Conservation (phyloP, 2,888 invertebrate species). For the Abscondita cerata region DNA sequence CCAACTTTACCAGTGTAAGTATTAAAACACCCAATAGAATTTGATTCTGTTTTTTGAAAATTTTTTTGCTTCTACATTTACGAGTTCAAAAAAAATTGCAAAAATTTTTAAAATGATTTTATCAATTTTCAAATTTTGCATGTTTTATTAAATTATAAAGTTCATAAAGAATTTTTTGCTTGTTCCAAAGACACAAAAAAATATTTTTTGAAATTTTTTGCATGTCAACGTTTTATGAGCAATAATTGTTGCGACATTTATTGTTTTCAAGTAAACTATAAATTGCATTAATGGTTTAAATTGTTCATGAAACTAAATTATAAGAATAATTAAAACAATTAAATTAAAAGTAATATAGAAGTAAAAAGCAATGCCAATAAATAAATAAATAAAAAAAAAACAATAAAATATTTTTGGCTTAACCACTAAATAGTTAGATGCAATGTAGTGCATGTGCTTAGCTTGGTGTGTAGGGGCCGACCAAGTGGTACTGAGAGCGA, state of each 20-base stretch:
- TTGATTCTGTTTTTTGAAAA: neutral
- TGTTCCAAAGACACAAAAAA: no score
- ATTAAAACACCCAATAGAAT: slow-evolving; percentile 20
- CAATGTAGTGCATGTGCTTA: slow-evolving; percentile 60
- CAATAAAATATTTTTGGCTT: neutral
- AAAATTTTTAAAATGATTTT: no score
- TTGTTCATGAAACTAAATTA: no score
- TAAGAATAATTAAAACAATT: no score
- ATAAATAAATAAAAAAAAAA: neutral
- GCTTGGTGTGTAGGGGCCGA: slow-evolving; percentile 63
- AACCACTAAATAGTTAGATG: slow-evolving; percentile 21
- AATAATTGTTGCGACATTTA: no score
- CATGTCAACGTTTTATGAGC: slow-evolving; percentile 7
- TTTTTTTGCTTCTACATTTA: neutral
- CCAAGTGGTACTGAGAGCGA: slow-evolving; percentile 77
- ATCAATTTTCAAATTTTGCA: no score
- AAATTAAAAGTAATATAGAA: no score
- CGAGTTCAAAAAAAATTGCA: neutral
- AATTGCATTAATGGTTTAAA: no score
- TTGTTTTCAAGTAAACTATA: no score
- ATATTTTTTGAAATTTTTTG: slow-evolving; percentile 19
- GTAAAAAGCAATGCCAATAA: no score
- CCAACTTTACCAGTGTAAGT: slow-evolving; percentile 68
- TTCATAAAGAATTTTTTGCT: slow-evolving; percentile 19
- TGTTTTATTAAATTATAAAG: no score